Evolutionary conservation across 2,113 vertebrate genomes (phyloP).

Genomic region (Brachypteracias leptosomus): DNA sequence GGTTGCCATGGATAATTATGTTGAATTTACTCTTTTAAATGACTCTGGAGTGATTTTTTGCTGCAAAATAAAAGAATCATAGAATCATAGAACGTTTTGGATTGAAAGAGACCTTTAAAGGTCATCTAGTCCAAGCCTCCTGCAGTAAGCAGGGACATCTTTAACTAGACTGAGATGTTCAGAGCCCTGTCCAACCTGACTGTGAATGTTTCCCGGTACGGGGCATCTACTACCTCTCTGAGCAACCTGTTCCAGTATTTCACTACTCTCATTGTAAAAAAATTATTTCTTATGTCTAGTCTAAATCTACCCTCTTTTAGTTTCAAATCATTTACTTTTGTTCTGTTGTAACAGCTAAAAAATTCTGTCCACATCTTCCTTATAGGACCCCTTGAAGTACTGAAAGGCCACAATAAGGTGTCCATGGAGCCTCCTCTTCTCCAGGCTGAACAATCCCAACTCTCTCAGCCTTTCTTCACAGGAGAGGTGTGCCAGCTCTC

Average conservation of each 20-base stretch:
- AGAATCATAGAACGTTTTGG: neutral
- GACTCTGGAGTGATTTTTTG: neutral
- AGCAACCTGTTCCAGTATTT: neutral
- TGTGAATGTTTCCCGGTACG: neutral
- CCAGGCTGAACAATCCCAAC: no score
- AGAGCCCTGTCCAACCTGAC: neutral
- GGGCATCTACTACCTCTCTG: neutral
- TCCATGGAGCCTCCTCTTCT: no score
- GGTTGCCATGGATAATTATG: neutral
- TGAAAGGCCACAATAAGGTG: no score
- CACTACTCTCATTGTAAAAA: no score
- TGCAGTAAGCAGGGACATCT: neutral
- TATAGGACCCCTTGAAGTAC: no score
- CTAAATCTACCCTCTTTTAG: no score
- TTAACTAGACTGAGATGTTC: neutral
- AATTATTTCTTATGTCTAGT: no score
- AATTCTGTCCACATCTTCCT: no score
- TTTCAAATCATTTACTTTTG: no score
- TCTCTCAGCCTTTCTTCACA: no score
- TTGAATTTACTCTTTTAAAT: neutral
- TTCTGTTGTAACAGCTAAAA: no score
- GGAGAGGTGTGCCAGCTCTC: no score
- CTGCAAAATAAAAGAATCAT: neutral
- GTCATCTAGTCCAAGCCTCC: neutral
- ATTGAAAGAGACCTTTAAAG: neutral